These are phyloP conservation scores for Sciurus niger DNA, from an alignment of 2,113 vertebrate species.

Conservation along the genomic window DNA sequence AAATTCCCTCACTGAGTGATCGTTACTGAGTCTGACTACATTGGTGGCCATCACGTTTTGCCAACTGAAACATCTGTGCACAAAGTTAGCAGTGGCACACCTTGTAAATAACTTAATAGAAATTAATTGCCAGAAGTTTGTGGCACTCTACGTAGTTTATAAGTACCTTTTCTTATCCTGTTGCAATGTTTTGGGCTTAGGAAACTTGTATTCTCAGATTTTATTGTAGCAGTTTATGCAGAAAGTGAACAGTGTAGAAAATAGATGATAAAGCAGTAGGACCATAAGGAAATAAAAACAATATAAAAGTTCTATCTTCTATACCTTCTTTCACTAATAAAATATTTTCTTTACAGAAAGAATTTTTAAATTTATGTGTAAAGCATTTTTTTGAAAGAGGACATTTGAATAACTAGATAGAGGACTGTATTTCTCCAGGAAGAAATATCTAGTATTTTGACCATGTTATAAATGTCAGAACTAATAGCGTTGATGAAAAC, in stretches of 20 bases:
- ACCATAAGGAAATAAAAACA: background rate
- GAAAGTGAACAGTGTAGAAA: constrained; percentile 43
- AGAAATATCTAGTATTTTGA: constrained; percentile 26
- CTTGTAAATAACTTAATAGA: constrained; percentile 83
- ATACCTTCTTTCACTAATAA: background rate
- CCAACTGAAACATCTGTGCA: constrained; percentile 81
- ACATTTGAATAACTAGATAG: constrained; percentile 11
- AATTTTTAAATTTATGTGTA: background rate
- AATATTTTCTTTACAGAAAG: constrained; percentile 44
- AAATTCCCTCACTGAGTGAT: constrained; percentile 75
- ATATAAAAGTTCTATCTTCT: background rate
- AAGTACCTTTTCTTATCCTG: constrained; percentile 50
- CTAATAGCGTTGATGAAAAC: constrained; percentile 20
- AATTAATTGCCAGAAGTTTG: constrained; percentile 79
- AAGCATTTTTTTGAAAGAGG: constrained; percentile 10
- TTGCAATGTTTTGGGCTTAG: constrained; percentile 24
- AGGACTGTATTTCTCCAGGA: constrained; percentile 48
- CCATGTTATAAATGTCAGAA: constrained; percentile 13
- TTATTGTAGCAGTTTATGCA: background rate
- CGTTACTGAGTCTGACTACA: constrained; percentile 75
- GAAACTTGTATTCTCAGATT: constrained; percentile 56
- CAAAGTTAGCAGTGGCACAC: constrained; percentile 68
- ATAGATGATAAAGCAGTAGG: background rate
- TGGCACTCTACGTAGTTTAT: constrained; percentile 30
- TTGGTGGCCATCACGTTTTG: constrained; percentile 71